Evolutionary conservation across 1,140 invertebrate species (phyloP).

Genomic region (Gonatopus flavifemur): DNA sequence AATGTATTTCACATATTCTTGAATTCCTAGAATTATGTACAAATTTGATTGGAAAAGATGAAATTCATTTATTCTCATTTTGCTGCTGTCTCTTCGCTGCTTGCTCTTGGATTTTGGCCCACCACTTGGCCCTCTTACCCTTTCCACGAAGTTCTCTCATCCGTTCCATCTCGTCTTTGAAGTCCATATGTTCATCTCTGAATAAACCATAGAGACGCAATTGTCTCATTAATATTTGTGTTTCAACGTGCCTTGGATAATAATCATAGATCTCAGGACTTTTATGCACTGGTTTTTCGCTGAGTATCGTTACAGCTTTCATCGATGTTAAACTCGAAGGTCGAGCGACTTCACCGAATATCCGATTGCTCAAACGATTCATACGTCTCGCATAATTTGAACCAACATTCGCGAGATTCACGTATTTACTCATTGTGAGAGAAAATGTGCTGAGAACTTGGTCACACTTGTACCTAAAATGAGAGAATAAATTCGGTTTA

Average conservation of each 20-base stretch:
- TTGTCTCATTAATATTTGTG: conserved; percentile 68
- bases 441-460: no score
- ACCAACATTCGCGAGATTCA: conserved; percentile 66
- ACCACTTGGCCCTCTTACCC: conserved; percentile 60
- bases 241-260: conserved; percentile 84
- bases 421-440: conserved; percentile 64
- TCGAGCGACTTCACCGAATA: conserved; percentile 86
- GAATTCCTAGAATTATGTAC: no score
- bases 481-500: no score
- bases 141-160: conserved; percentile 79
- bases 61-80: background rate
- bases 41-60: no score
- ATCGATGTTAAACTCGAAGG: conserved; percentile 73
- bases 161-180: conserved; percentile 85
- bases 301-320: conserved; percentile 83
- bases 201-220: conserved; percentile 78
- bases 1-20: no score
- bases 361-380: conserved; percentile 81
- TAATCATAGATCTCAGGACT: conserved; percentile 76
- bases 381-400: conserved; percentile 84
- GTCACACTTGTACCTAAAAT: no score
- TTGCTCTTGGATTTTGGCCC: conserved; percentile 53
- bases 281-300: conserved; percentile 73
- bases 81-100: conserved; percentile 8
- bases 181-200: conserved; percentile 90